Conservation (phyloP, 2,113 vertebrate species). For the Andinoacara biseriatus region DNA sequence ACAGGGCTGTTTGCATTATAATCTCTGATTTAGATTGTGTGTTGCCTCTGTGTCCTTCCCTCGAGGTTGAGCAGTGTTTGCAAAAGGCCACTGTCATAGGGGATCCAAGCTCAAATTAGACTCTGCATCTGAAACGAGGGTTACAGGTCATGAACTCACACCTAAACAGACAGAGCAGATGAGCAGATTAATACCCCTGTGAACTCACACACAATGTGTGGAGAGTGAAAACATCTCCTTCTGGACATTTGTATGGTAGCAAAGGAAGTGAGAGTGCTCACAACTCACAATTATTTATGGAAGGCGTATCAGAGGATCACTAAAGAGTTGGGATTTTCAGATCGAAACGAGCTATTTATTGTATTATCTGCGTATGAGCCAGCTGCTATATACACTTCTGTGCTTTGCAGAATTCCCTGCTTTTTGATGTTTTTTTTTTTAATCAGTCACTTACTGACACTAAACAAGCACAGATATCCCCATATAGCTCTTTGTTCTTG, state of each 20-base stretch:
- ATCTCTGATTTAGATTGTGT: conserved; percentile 75
- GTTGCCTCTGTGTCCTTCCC: conserved; percentile 71
- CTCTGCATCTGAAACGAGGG: conserved; percentile 35
- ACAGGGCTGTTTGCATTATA: conserved; percentile 79
- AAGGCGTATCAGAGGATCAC: conserved; percentile 14
- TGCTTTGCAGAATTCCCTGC: neutral
- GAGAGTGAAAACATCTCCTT: conserved; percentile 40
- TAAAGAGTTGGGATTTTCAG: conserved; percentile 8
- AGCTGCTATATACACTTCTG: neutral
- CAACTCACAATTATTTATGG: conserved; percentile 37
- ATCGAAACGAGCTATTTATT: neutral
- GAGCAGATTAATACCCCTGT: conserved; percentile 32
- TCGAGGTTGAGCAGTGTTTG: conserved; percentile 52
- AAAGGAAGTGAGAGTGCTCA: conserved; percentile 30
- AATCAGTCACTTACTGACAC: neutral
- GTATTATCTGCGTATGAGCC: neutral
- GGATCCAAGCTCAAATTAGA: conserved; percentile 57
- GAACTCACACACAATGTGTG: conserved; percentile 28
- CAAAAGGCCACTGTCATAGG: conserved; percentile 56
- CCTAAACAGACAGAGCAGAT: conserved; percentile 40
- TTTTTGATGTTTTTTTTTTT: conserved; percentile 4
- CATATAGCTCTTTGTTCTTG: neutral
- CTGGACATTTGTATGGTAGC: conserved; percentile 46
- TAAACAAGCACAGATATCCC: conserved; percentile 22
- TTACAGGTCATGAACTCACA: conserved; percentile 43